These are phyloP conservation scores for Harpagifer antarcticus DNA, from an alignment of 2,797 vertebrate genomes.

Conservation along the genomic window DNA sequence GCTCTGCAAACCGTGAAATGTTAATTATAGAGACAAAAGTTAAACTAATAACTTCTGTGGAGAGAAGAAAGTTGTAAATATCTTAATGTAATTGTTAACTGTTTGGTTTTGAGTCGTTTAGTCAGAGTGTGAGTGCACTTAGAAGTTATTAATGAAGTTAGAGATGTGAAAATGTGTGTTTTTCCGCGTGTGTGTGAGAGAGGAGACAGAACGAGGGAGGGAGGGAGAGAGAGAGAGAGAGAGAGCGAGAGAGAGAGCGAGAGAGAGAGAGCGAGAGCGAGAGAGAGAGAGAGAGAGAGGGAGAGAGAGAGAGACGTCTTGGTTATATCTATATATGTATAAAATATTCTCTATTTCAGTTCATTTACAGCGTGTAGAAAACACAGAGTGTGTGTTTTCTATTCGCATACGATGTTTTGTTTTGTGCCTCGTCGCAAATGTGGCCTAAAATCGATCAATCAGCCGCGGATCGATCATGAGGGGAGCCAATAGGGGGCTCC, in stretches of 20 bases:
- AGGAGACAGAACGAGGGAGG: not conserved
- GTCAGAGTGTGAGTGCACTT: conserved; percentile 28
- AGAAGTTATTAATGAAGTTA: conserved; percentile 37
- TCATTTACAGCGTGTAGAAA: conserved; percentile 19
- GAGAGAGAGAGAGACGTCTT: not conserved
- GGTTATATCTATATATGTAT: not conserved
- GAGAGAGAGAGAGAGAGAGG: not conserved
- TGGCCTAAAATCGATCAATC: conserved; percentile 89
- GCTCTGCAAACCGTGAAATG: conserved; percentile 18
- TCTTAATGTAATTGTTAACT: not conserved
- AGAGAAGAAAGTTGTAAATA: conserved; percentile 2
- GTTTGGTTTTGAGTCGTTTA: conserved; percentile 28
- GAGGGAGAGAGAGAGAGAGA: not conserved
- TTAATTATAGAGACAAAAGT: conserved; percentile 30
- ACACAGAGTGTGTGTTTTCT: conserved; percentile 42
- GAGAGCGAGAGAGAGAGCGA: not conserved
- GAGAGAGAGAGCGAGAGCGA: not conserved
- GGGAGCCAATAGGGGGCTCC: conserved; percentile 88
- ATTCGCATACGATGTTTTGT: conserved; percentile 48
- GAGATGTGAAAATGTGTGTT: conserved; percentile 5
- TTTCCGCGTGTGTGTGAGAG: not conserved
- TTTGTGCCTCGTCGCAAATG: conserved; percentile 79
- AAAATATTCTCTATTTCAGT: conserved; percentile 35
- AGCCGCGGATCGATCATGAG: conserved; percentile 89
- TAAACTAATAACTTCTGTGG: conserved; percentile 12